A percentile compares a stretch with the other conserved stretches of the same genome.
phyloP scores from a whole-genome alignment of 2,888 invertebrate genomes.

The Caenorhabditis zanzibari region DNA sequence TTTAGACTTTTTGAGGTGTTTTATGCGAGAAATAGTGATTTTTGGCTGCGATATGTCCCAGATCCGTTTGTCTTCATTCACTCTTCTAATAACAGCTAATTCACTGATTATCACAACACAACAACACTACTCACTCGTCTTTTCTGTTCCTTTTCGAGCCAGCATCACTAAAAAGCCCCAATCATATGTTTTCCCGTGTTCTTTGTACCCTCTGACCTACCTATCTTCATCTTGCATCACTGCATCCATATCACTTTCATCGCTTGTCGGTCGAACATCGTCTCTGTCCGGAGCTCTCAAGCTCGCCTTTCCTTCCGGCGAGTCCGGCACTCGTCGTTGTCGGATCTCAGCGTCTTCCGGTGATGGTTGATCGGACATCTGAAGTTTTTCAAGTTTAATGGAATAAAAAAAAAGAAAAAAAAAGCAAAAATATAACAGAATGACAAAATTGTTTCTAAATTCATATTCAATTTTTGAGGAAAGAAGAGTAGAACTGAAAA shows the following conservation, averaged over 20 bases:
- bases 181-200: not conserved
- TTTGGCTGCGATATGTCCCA: too few relatives aligned
- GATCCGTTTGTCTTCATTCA: not conserved
- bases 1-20: too few relatives aligned
- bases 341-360: constrained; percentile 61
- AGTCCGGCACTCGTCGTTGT: constrained; percentile 56
- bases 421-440: not conserved
- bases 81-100: not conserved
- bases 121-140: constrained; percentile 57
- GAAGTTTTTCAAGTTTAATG: not conserved
- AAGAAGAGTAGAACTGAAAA: constrained; percentile 5
- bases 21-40: too few relatives aligned
- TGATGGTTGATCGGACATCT: constrained; percentile 48
- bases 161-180: constrained; percentile 47
- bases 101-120: constrained; percentile 18
- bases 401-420: not conserved
- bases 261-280: constrained; percentile 73
- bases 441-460: not conserved
- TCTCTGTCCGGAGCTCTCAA: constrained; percentile 46
- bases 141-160: constrained; percentile 33
- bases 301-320: constrained; percentile 1
- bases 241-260: constrained; percentile 77
- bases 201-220: constrained; percentile 46
- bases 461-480: not conserved
- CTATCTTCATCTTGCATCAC: constrained; percentile 75